Base-by-base conservation (phyloP, 1,140 invertebrate species). In the Megathymus violae region DNA sequence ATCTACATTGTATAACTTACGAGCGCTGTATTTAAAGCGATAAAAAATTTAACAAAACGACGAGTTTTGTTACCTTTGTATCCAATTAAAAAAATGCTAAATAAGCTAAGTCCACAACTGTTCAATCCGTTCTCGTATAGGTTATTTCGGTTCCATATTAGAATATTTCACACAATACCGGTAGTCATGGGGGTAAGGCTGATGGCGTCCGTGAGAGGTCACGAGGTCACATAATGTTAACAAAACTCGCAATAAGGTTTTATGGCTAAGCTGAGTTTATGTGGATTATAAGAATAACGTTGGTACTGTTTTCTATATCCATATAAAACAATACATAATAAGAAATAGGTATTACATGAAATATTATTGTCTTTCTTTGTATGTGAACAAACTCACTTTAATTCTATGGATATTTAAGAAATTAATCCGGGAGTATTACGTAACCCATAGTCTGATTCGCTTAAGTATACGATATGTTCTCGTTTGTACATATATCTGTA, bases 191-290 rank as follows among this genome's bases (percentile, higher is more conserved):
- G 44, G 44, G n/a, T 19, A 47, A 47, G 44, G 25, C 22, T 25
- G 44, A 47, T 47, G 44, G 19, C 44, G 44, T 47, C 44, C 44
- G 44, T n/a, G 6, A 11, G 19, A n/a, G 43, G 44, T 48, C 46
- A 48, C 46, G 46, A 27, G 46, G 46, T 48, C 46, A 48, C 46
- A 48, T 31, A 48, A 47, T 13, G 46, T 15, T 48, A 48, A 48
- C 46, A 31, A 31, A 48, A 31, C 34, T 36, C 46, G 25, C 46
- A 22, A 48, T 48, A 10, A 31, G 22, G 11, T 48, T 48, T 31
- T 48, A 48, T 48, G 46, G 22, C 11, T 27, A 9, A 41, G 46
- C 19, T 48, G n/a, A n/a, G 1, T 36, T 36, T 36, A 36, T 36
- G 34, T n/a, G 34, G 34, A 36, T 36, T 36, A 36, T 11, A 36